Evolutionary conservation across 2,888 invertebrate species (phyloP), one percentile per base, ranked within the genome.

Genomic region (Pseudoips prasinana): DNA sequence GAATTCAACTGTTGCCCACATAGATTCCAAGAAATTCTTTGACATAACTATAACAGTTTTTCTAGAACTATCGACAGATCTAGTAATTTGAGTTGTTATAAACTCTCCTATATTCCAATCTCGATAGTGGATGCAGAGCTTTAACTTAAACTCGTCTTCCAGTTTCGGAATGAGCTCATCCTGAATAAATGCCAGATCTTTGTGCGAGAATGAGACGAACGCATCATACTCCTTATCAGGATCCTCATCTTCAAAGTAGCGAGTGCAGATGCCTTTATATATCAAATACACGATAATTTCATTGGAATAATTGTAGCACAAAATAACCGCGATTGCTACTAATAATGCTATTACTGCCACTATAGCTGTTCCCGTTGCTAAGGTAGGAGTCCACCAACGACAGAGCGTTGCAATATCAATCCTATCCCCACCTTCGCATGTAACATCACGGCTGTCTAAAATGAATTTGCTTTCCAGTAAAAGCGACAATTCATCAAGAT

Each of bases 1-100:
- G 26, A 72, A 66, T 86, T 73, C 96, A 92, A 1, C 94, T 93
- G 0, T 92, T 83, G 71, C 93, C 91, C 29, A 92, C 87, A 8
- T 93, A 91, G 17, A 73, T 0, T 37, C 33, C 0, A 69, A 14
- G 34, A 67, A 75, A 7, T 36, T 41, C 2, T 33, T 33, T 0
- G 75, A 66, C 0, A 69, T 10, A 1, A 75, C 29, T 6, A 50
- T 39, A 0, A 50, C n/a, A 0, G 53, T 50, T 26, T 31, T 35
- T 0, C 47, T 7, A 3, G 52, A 42, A 4, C 30, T 32, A 9
- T 46, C 34, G 0, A 50, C 53, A 0, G 49, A 49, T 4, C 28
- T 17, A 2, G 32, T 28, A 0, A 49, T 49, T 2, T 49, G 49
- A 0, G 47, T 35, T 0, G 47, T 38, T 0, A 50, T 52, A 0